These are phyloP conservation scores for Oceanites oceanicus DNA, from an alignment of 2,113 vertebrate genomes.

Conservation along the genomic window DNA sequence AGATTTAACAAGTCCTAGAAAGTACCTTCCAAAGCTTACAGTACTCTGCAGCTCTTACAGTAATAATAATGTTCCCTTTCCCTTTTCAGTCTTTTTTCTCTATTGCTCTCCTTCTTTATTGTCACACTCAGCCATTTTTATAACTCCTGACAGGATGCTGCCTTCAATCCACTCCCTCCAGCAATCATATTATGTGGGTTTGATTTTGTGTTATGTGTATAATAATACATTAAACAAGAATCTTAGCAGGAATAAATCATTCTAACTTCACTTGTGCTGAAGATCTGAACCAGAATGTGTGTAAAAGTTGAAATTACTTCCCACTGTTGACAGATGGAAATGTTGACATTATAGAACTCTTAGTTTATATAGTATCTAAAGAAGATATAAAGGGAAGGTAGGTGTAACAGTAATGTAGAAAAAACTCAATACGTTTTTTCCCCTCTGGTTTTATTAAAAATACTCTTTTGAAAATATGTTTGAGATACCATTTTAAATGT, in stretches of 20 bases:
- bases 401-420: background rate
- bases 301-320: background rate
- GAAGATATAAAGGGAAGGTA: background rate
- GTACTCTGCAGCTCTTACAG: background rate
- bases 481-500: background rate
- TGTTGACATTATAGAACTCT: background rate
- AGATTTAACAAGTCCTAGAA: background rate
- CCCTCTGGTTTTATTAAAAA: background rate
- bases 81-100: background rate
- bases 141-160: background rate
- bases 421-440: background rate
- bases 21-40: background rate
- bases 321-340: background rate
- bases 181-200: background rate
- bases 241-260: background rate
- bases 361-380: background rate
- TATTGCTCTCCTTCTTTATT: background rate
- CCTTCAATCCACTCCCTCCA: background rate
- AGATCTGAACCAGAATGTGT: background rate
- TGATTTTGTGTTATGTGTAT: background rate
- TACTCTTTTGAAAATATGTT: background rate
- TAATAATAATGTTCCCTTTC: background rate
- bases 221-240: background rate
- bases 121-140: background rate
- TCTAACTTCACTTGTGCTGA: background rate